A percentile compares a stretch with the other conserved stretches of the same genome.
Conservation (phyloP, 1,140 invertebrate genomes). For the Hermatobates lingyangjiaoensis region DNA sequence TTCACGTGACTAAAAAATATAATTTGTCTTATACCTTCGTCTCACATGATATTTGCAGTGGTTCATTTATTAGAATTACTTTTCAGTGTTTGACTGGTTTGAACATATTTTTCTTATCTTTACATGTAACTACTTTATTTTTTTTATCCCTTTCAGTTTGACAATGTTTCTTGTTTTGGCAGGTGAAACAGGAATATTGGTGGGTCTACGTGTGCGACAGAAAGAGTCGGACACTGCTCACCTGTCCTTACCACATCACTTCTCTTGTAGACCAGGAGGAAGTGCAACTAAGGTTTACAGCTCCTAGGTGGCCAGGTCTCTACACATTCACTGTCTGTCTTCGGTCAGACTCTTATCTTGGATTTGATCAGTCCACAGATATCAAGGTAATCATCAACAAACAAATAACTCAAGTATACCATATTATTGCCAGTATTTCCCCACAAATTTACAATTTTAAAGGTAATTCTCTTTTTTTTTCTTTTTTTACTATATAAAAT, state of each 20-base stretch:
- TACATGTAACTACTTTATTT: no score
- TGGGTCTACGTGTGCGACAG: conserved; percentile 95
- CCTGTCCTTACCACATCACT: conserved; percentile 79
- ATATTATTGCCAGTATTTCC: no score
- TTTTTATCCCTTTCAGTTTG: neutral
- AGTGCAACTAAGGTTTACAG: conserved; percentile 87
- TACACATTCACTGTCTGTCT: conserved; percentile 90
- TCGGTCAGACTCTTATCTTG: conserved; percentile 87
- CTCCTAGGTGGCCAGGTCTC: conserved; percentile 75
- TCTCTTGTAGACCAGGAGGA: conserved; percentile 59
- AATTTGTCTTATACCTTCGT: no score
- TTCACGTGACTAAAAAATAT: no score
- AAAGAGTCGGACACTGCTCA: conserved; percentile 73
- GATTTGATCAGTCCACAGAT: conserved; percentile 76
- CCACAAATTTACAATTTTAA: no score
- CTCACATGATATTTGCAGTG: no score
- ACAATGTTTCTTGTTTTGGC: conserved; percentile 14
- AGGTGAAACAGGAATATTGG: conserved; percentile 98
- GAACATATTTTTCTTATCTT: no score
- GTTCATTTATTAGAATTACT: no score
- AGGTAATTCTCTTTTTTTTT: no score
- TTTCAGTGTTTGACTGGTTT: no score
- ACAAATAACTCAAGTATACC: no score
- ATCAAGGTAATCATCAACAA: conserved; percentile 43
- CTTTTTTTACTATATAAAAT: no score